phyloP scores from a whole-genome alignment of 2,888 invertebrate genomes.

The Aphodius sticticus region DNA sequence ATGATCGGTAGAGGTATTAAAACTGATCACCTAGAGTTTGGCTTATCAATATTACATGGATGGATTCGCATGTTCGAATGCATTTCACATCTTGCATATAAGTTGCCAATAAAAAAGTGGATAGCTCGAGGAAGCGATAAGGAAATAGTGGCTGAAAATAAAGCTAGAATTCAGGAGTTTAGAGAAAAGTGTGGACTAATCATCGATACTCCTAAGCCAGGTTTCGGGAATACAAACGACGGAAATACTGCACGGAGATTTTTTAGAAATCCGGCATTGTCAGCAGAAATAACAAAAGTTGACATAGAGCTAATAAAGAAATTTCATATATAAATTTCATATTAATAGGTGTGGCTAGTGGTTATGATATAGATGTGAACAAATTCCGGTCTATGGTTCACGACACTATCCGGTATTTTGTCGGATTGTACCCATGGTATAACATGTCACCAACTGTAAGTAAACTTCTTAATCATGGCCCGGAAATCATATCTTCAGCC shows the following conservation, averaged over 20 bases:
- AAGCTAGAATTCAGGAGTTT: conserved; percentile 39
- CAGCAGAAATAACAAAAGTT: conserved; percentile 33
- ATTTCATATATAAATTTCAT: conserved; percentile 34
- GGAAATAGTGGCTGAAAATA: conserved; percentile 34
- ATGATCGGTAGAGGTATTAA: conserved; percentile 25
- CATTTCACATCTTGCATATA: conserved; percentile 40
- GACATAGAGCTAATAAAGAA: conserved; percentile 33
- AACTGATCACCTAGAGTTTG: conserved; percentile 33
- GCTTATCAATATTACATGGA: conserved; percentile 48
- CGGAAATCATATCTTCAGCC: conserved; percentile 32
- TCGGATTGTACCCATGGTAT: conserved; percentile 33
- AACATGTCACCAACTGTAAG: conserved; percentile 32
- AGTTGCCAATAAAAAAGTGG: conserved; percentile 41
- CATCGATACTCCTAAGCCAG: conserved; percentile 35
- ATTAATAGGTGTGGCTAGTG: conserved; percentile 34
- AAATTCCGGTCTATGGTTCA: conserved; percentile 30
- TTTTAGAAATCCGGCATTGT: conserved; percentile 35
- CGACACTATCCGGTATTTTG: conserved; percentile 31
- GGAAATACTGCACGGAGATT: conserved; percentile 37
- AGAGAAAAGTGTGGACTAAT: conserved; percentile 35
- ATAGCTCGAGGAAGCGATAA: conserved; percentile 41
- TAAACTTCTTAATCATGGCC: conserved; percentile 36
- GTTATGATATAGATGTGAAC: conserved; percentile 29
- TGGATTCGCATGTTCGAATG: conserved; percentile 49
- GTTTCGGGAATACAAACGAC: conserved; percentile 39